Conservation (phyloP, 64 coral and sea anemone genomes). For the Trachythela sp. region DNA sequence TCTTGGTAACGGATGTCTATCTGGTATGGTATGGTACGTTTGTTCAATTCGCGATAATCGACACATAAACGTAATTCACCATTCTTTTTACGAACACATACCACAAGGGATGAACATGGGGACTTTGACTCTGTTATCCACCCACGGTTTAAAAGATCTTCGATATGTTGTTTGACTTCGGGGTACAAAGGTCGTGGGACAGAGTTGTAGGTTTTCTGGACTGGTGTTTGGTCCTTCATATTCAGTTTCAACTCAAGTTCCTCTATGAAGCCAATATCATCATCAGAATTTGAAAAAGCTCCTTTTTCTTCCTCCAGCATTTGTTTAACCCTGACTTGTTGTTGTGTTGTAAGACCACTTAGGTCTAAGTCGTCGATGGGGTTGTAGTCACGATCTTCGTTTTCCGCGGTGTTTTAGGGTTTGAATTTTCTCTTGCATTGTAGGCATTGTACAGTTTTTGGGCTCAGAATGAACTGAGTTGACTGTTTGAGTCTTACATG, state of each 20-base stretch:
- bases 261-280: constrained; percentile 47
- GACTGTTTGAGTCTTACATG: background rate
- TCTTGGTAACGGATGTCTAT: constrained; percentile 42
- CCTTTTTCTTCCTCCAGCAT: constrained; percentile 30
- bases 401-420: background rate
- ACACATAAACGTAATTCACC: constrained; percentile 45
- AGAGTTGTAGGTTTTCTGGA: constrained; percentile 68
- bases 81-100: constrained; percentile 66
- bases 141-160: constrained; percentile 51
- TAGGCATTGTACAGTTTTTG: background rate
- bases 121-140: constrained; percentile 55
- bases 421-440: background rate
- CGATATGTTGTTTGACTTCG: constrained; percentile 69
- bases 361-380: constrained; percentile 27
- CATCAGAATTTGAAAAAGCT: constrained; percentile 43
- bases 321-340: constrained; percentile 22
- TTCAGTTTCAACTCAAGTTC: constrained; percentile 56
- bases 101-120: constrained; percentile 59
- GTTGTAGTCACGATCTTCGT: background rate
- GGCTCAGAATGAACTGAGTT: background rate
- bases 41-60: constrained; percentile 50
- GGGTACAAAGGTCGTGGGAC: constrained; percentile 60
- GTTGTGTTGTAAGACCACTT: constrained; percentile 26
- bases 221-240: constrained; percentile 46
- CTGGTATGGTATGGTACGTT: constrained; percentile 38